A percentile compares a stretch with the other conserved stretches of the same genome.
phyloP scores from a whole-genome alignment of 2,888 invertebrate species.

The Eledona agricola region DNA sequence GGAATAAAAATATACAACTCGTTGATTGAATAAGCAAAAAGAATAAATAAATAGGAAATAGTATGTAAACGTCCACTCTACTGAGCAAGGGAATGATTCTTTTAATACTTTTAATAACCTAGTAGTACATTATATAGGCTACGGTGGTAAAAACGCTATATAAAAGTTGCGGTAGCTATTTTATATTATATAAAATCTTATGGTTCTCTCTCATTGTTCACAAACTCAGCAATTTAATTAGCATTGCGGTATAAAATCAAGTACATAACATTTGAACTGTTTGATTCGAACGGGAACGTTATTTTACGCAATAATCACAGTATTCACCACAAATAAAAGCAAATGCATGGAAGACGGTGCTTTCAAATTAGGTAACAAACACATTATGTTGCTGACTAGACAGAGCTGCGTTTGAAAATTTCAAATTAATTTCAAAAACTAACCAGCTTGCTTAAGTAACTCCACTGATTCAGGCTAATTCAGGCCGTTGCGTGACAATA shows the following conservation, averaged over 20 bases:
- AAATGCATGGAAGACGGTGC: too few species aligned
- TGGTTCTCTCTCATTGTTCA: constrained; percentile 26
- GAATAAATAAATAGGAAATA: constrained; percentile 30
- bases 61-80: constrained; percentile 27
- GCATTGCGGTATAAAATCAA: too few species aligned
- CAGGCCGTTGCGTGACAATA: not conserved
- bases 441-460: too few species aligned
- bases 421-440: too few species aligned
- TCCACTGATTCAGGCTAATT: too few species aligned
- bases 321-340: too few species aligned
- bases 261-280: too few species aligned
- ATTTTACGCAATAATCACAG: too few species aligned
- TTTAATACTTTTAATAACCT: constrained; percentile 18
- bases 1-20: constrained; percentile 21
- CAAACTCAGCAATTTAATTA: constrained; percentile 30
- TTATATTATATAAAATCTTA: constrained; percentile 27
- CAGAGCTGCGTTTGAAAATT: too few species aligned
- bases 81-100: constrained; percentile 39
- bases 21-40: constrained; percentile 13
- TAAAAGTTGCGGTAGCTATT: constrained; percentile 28
- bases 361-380: constrained; percentile 3
- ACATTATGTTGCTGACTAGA: constrained; percentile 14
- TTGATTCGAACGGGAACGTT: too few species aligned
- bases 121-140: constrained; percentile 17
- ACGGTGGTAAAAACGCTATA: constrained; percentile 36